Percentiles rank a stretch among this genome's conserved stretches.
phyloP scores from a whole-genome alignment of 2,888 invertebrate genomes.

The Synergus gifuensis region DNA sequence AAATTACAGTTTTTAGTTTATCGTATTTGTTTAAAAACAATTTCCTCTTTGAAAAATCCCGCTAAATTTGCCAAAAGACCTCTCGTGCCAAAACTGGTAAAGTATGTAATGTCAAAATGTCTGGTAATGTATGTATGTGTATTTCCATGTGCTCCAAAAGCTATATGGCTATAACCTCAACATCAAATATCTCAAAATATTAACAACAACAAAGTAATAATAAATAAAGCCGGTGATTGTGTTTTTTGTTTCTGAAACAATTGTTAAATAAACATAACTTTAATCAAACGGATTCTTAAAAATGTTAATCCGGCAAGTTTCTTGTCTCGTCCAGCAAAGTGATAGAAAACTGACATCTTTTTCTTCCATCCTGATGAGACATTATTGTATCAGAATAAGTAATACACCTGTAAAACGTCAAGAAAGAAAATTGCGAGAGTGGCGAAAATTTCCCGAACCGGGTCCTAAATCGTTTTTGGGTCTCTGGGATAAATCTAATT shows the following conservation, averaged over 20 bases:
- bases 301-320: not conserved
- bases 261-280: not conserved
- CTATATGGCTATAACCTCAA: not conserved
- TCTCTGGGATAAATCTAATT: not conserved
- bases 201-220: not conserved
- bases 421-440: constrained; percentile 16
- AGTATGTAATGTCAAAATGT: too few species aligned
- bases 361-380: not conserved
- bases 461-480: not conserved
- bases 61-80: not conserved
- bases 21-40: not conserved
- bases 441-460: not conserved
- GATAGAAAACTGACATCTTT: not conserved
- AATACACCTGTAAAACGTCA: not conserved
- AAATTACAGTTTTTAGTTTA: too few species aligned
- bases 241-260: not conserved
- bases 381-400: not conserved
- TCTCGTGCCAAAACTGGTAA: not conserved
- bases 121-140: too few species aligned
- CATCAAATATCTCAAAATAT: not conserved
- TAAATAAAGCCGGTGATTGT: not conserved
- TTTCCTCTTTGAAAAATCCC: not conserved
- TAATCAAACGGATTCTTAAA: not conserved
- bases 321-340: not conserved
- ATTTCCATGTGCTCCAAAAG: too few species aligned